Conservation (phyloP, 2,888 invertebrate genomes). For the Caenorhabditis becei region DNA sequence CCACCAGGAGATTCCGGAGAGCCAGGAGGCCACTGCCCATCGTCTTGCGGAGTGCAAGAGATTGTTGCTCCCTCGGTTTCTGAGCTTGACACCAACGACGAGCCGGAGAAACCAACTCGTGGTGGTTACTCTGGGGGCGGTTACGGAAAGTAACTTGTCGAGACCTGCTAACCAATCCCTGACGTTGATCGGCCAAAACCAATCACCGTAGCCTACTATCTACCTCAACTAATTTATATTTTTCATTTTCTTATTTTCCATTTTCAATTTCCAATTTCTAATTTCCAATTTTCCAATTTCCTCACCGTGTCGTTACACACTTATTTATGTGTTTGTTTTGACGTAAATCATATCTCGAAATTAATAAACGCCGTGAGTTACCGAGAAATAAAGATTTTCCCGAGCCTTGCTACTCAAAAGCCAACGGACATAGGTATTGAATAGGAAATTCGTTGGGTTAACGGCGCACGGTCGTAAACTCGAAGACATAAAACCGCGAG, state of each 20-base stretch:
- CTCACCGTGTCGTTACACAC: slow-evolving; percentile 31
- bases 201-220: slow-evolving; percentile 33
- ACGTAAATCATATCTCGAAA: slow-evolving; percentile 43
- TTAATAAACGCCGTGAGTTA: slow-evolving; percentile 20
- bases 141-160: slow-evolving; percentile 59
- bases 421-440: slow-evolving; percentile 55
- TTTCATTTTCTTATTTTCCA: slow-evolving; percentile 4
- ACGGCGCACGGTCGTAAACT: slow-evolving; percentile 63
- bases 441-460: slow-evolving; percentile 63
- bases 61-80: slow-evolving; percentile 79
- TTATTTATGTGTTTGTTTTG: slow-evolving; percentile 38
- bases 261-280: slow-evolving; percentile 25
- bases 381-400: slow-evolving; percentile 21
- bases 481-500: slow-evolving; percentile 55
- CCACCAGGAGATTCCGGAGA: slow-evolving; percentile 80
- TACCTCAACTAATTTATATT: slow-evolving; percentile 26
- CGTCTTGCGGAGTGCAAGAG: slow-evolving; percentile 80
- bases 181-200: not conserved
- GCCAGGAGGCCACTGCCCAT: slow-evolving; percentile 80
- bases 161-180: slow-evolving; percentile 5
- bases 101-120: slow-evolving; percentile 55
- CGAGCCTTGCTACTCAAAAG: slow-evolving; percentile 17
- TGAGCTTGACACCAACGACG: slow-evolving; percentile 72
- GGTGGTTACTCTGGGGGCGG: slow-evolving; percentile 60
- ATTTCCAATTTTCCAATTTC: slow-evolving; percentile 27